Evolutionary conservation across 2,797 vertebrate genomes (phyloP).

Genomic region (Pachyuromys duprasi): DNA sequence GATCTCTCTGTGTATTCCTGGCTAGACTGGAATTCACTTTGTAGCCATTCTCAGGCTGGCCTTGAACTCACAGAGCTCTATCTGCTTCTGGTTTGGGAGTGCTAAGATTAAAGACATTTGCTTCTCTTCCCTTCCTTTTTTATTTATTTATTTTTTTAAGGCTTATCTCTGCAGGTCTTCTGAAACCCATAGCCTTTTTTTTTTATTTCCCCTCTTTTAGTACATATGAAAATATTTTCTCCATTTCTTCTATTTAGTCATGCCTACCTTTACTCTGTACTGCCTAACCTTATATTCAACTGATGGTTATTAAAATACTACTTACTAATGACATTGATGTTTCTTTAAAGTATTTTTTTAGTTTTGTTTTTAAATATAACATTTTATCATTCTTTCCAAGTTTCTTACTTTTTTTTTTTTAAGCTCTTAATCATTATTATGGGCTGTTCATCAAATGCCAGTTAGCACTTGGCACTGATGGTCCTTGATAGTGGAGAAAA

Average conservation of each 20-base stretch:
- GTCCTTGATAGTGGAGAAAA: not conserved
- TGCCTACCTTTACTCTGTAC: not conserved
- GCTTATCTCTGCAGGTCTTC: slow-evolving; percentile 17
- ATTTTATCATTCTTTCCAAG: not conserved
- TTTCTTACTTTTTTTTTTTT: not conserved
- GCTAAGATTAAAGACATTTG: not conserved
- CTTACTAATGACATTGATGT: slow-evolving; percentile 45
- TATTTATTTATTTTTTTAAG: not conserved
- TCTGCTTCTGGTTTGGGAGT: not conserved
- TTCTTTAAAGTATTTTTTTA: slow-evolving; percentile 15
- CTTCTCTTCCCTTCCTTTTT: not conserved
- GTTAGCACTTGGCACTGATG: not conserved
- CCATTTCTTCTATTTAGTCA: not conserved
- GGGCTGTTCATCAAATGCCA: slow-evolving; percentile 22
- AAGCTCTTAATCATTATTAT: slow-evolving; percentile 19
- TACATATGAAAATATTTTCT: slow-evolving; percentile 33
- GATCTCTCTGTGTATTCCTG: not conserved
- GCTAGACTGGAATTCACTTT: not conserved
- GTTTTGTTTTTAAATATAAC: not conserved
- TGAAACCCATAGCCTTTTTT: slow-evolving; percentile 24
- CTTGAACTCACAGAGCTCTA: not conserved
- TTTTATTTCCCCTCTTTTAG: slow-evolving; percentile 24
- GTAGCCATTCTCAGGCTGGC: not conserved
- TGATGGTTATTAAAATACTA: not conserved
- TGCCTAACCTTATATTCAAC: not conserved